phyloP scores from a whole-genome alignment of 2,888 invertebrate genomes.

The Philopedon plagiatum region DNA sequence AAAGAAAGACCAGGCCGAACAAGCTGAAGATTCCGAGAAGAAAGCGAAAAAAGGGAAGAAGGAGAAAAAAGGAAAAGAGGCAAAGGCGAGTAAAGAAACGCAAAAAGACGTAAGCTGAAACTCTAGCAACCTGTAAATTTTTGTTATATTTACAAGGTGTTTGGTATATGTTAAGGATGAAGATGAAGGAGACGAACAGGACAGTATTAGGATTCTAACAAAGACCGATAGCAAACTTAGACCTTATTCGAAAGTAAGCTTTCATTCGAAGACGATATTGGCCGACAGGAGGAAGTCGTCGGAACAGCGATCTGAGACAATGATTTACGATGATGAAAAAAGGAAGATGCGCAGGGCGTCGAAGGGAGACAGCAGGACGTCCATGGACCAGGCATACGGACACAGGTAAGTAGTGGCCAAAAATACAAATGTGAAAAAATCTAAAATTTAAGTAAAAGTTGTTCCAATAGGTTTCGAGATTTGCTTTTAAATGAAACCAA shows the following conservation, averaged over 20 bases:
- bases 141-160: too few relatives aligned
- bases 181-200: constrained; percentile 62
- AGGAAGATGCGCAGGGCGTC: background rate
- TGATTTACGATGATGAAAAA: background rate
- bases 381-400: too few relatives aligned
- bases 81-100: constrained; percentile 6
- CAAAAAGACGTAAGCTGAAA: constrained; percentile 1
- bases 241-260: background rate
- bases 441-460: too few relatives aligned
- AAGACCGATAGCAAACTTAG: background rate
- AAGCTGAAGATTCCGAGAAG: background rate
- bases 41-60: constrained; percentile 25
- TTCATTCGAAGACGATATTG: constrained; percentile 61
- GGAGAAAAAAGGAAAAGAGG: background rate
- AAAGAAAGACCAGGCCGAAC: constrained; percentile 37
- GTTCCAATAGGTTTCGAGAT: too few relatives aligned
- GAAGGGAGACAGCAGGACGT: background rate
- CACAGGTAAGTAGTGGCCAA: too few relatives aligned
- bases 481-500: too few relatives aligned
- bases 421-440: too few relatives aligned
- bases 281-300: constrained; percentile 63
- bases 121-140: too few relatives aligned
- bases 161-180: too few relatives aligned
- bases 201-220: too few relatives aligned
- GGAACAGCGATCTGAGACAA: background rate